Conservation (phyloP, 2,797 vertebrate genomes). For the Eupleurogrammus muticus region DNA sequence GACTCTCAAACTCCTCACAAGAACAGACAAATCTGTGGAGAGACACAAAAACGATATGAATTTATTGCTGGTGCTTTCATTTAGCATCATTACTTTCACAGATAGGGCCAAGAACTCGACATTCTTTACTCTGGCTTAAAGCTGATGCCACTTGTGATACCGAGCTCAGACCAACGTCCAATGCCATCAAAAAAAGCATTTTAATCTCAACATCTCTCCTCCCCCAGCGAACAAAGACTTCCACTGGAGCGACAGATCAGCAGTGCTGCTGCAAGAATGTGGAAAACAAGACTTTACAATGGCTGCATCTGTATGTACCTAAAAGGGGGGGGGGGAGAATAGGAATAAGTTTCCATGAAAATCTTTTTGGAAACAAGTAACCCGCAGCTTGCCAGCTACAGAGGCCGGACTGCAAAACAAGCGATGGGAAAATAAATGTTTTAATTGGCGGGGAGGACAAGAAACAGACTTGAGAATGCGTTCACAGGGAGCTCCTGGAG, state of each 20-base stretch:
- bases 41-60: constrained; percentile 35
- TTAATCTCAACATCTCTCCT: background rate
- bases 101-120: too few relatives aligned
- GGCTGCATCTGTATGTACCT: constrained; percentile 16
- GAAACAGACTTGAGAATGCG: constrained; percentile 6
- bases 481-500: constrained; percentile 66
- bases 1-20: constrained; percentile 27
- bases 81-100: background rate
- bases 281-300: constrained; percentile 2
- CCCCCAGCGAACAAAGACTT: too few relatives aligned
- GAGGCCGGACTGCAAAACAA: constrained; percentile 12
- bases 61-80: background rate
- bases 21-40: constrained; percentile 37
- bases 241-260: background rate
- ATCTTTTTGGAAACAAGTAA: constrained; percentile 13
- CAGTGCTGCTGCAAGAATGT: background rate
- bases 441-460: constrained; percentile 65
- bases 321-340: background rate
- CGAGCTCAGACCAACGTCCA: too few relatives aligned
- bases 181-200: background rate
- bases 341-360: constrained; percentile 19
- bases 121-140: too few relatives aligned
- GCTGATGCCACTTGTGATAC: too few relatives aligned
- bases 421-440: constrained; percentile 26
- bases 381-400: constrained; percentile 18